phyloP scores from a whole-genome alignment of 2,888 invertebrate genomes.

The Dynastes maya region DNA sequence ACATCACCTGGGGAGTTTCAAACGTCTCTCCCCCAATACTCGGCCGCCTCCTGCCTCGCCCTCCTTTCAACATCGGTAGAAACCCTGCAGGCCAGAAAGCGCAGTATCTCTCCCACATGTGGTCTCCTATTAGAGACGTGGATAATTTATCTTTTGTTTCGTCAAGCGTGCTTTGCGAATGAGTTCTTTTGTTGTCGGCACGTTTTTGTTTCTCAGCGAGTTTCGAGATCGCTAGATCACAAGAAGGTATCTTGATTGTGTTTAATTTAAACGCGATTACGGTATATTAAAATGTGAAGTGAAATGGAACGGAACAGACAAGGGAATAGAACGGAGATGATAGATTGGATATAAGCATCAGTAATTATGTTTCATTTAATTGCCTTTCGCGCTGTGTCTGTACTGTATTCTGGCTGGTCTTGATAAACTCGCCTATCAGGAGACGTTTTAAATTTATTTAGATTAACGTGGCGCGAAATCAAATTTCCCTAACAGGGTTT shows the following conservation, averaged over 20 bases:
- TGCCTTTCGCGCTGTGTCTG: conserved; percentile 14
- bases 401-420: not conserved
- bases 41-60: not conserved
- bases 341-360: conserved; percentile 31
- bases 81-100: conserved; percentile 43
- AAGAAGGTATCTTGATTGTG: conserved; percentile 37
- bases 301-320: conserved; percentile 19
- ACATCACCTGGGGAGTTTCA: conserved; percentile 63
- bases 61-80: conserved; percentile 45
- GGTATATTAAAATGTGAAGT: conserved; percentile 41
- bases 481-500: conserved; percentile 23
- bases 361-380: conserved; percentile 42
- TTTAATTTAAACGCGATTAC: conserved; percentile 46
- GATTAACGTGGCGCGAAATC: conserved; percentile 27
- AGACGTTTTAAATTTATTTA: conserved; percentile 20
- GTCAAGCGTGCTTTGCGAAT: conserved; percentile 61
- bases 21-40: conserved; percentile 53
- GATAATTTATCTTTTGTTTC: conserved; percentile 67
- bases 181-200: conserved; percentile 62
- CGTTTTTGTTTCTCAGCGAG: conserved; percentile 61
- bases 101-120: conserved; percentile 57
- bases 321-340: conserved; percentile 9
- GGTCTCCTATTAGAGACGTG: conserved; percentile 59
- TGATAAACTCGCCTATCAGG: conserved; percentile 9
- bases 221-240: conserved; percentile 57